Percentiles rank a stretch among this genome's conserved stretches.
These are phyloP conservation scores for Craseonycteris thonglongyai DNA, from an alignment of 2,113 vertebrate species.

Conservation along the genomic window DNA sequence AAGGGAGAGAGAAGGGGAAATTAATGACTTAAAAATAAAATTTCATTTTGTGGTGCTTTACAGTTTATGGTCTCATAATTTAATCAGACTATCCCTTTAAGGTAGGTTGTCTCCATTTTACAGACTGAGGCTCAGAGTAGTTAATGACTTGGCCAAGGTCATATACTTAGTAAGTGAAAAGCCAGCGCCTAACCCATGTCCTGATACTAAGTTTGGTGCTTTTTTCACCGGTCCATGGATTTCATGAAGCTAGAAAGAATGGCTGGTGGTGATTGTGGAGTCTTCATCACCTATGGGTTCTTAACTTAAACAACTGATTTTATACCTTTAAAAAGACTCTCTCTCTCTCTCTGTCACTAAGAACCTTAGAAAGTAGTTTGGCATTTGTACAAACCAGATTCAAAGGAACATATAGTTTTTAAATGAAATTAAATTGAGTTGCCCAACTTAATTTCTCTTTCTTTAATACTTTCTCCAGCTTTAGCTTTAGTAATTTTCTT, in stretches of 20 bases:
- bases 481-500: slow-evolving; percentile 12
- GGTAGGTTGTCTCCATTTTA: neutral
- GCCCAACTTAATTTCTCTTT: neutral
- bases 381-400: neutral
- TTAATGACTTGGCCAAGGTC: neutral
- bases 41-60: neutral
- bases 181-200: neutral
- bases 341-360: neutral
- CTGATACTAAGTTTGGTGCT: neutral
- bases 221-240: neutral
- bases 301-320: slow-evolving; percentile 9
- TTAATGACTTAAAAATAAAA: neutral
- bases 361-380: neutral
- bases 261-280: neutral
- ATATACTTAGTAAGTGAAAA: neutral
- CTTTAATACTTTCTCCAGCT: neutral
- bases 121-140: neutral
- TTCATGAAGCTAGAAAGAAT: neutral
- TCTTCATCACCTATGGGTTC: neutral
- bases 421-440: neutral
- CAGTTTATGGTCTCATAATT: neutral
- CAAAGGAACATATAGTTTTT: neutral
- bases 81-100: neutral
- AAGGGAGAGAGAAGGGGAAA: neutral
- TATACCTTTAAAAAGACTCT: neutral